Conservation (phyloP, 37 sponge, comb jelly and placozoan species). For the Spongilla lacustris region DNA sequence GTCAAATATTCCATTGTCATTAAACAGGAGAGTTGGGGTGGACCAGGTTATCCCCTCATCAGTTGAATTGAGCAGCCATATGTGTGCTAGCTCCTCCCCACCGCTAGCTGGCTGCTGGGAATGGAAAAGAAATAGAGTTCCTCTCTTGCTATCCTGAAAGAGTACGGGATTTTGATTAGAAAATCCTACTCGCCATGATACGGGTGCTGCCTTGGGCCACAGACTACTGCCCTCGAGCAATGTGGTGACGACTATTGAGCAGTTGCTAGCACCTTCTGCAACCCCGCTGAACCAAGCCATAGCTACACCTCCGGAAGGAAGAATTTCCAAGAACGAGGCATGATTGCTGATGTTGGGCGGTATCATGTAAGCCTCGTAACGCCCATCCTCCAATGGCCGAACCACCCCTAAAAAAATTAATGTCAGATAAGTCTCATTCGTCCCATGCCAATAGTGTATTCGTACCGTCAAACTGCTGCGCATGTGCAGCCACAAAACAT, state of each 20-base stretch:
- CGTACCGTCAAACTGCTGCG: not conserved
- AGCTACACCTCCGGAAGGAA: slow-evolving; percentile 45
- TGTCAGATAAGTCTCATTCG: not conserved
- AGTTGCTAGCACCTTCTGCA: slow-evolving; percentile 45
- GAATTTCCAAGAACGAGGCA: slow-evolving; percentile 70
- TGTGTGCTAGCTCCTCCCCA: not conserved
- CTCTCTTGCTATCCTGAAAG: slow-evolving; percentile 23
- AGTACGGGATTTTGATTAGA: slow-evolving; percentile 81
- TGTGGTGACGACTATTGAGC: slow-evolving; percentile 46
- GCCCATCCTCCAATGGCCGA: slow-evolving; percentile 48
- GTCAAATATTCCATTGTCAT: slow-evolving; percentile 59
- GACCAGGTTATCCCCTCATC: slow-evolving; percentile 65
- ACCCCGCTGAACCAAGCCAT: slow-evolving; percentile 72
- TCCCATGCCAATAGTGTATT: not conserved
- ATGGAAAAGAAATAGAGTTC: slow-evolving; percentile 53
- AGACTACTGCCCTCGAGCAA: slow-evolving; percentile 13
- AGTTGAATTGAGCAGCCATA: slow-evolving; percentile 16
- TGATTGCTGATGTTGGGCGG: slow-evolving; percentile 63
- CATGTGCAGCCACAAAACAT: not conserved
- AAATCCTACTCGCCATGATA: slow-evolving; percentile 61
- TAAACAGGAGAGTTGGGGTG: slow-evolving; percentile 30
- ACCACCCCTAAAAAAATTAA: slow-evolving; percentile 17
- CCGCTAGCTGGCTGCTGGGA: slow-evolving; percentile 65
- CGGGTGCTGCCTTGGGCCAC: slow-evolving; percentile 44
- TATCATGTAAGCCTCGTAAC: slow-evolving; percentile 70